Evolutionary conservation across 2,113 vertebrate species (phyloP).

Genomic region (Peromyscus californicus): DNA sequence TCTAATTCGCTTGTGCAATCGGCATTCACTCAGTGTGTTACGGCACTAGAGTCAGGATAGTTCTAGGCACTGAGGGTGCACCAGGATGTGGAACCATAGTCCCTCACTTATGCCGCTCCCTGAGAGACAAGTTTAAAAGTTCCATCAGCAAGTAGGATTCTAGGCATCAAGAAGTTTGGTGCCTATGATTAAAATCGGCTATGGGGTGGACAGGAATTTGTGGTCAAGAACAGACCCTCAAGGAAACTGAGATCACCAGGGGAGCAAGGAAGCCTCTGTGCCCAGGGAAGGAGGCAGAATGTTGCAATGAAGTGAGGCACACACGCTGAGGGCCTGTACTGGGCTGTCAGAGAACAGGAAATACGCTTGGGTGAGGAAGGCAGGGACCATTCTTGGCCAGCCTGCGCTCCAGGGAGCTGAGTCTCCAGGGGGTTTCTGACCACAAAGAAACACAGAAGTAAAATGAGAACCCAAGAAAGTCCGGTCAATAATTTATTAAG

Average conservation of each 20-base stretch:
- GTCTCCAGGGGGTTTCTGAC: neutral
- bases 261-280: rapidly evolving
- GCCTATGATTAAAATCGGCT: neutral
- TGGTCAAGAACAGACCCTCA: neutral
- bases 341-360: neutral
- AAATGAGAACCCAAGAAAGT: too few species aligned
- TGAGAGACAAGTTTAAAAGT: neutral
- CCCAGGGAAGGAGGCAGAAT: too few species aligned
- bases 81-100: neutral
- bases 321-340: neutral
- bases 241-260: neutral
- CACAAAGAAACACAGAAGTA: neutral
- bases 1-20: neutral
- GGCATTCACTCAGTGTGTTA: neutral
- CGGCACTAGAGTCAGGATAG: neutral
- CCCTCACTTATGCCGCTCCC: neutral
- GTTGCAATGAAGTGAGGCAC: neutral
- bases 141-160: neutral
- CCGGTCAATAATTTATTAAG: too few species aligned
- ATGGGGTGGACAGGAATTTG: too few species aligned
- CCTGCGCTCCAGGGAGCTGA: rapidly evolving
- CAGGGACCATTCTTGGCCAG: rapidly evolving
- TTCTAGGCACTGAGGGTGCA: neutral
- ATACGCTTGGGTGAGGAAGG: rapidly evolving
- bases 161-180: rapidly evolving